A percentile compares a stretch with the other conserved stretches of the same genome.
Conservation (phyloP, 1,140 invertebrate genomes). For the Lepidurus apus region DNA sequence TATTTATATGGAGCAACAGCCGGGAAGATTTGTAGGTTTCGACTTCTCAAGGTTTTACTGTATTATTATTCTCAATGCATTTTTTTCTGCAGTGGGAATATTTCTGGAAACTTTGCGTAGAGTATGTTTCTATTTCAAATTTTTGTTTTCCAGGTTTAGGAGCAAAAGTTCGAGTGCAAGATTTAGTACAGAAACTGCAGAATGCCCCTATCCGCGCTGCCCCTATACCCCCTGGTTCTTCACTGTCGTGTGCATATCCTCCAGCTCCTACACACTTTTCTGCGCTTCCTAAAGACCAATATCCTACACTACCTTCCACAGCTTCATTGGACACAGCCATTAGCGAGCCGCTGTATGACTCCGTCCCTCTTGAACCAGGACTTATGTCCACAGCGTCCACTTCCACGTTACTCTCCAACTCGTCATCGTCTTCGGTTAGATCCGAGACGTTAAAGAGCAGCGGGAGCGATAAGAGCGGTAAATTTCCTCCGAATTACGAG, state of each 20-base stretch:
- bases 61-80: too few species aligned
- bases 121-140: not conserved
- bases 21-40: too few species aligned
- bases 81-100: too few species aligned
- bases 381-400: conserved; percentile 86
- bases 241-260: conserved; percentile 34
- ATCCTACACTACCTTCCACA: conserved; percentile 34
- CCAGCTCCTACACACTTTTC: conserved; percentile 35
- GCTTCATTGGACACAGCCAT: conserved; percentile 36
- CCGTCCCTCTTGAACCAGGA: conserved; percentile 68
- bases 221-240: conserved; percentile 32
- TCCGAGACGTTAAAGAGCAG: conserved; percentile 30
- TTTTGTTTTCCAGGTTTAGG: not conserved
- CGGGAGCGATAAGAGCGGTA: not conserved
- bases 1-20: too few species aligned
- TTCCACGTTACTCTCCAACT: conserved; percentile 65
- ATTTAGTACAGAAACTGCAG: conserved; percentile 36
- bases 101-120: too few species aligned
- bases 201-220: conserved; percentile 29
- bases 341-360: conserved; percentile 73
- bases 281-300: conserved; percentile 34
- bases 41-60: too few species aligned
- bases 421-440: conserved; percentile 30
- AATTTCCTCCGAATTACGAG: conserved; percentile 6
- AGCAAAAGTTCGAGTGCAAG: conserved; percentile 36